Evolutionary conservation across 1,140 invertebrate species (phyloP).

Genomic region (Dendrolimus kikuchii): DNA sequence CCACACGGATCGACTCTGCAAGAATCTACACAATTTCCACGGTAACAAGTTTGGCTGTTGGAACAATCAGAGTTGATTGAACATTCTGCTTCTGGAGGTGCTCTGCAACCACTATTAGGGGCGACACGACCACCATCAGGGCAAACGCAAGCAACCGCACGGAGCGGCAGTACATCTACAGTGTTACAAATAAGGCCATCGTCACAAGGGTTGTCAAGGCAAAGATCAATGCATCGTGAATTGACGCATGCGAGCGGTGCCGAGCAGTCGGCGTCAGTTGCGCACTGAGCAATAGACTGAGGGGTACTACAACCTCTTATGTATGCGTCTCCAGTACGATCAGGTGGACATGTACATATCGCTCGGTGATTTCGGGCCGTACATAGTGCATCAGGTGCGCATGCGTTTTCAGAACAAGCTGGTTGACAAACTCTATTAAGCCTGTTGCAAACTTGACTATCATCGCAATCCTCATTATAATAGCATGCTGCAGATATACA

Average conservation of each 20-base stretch:
- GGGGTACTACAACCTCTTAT: conserved; percentile 76
- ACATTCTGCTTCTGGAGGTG: conserved; percentile 74
- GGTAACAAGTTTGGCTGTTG: conserved; percentile 80
- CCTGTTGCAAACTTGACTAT: conserved; percentile 88
- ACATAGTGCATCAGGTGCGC: conserved; percentile 83
- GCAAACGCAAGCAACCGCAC: conserved; percentile 87
- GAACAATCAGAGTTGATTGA: conserved; percentile 82
- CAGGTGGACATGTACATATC: conserved; percentile 82
- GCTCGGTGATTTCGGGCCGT: conserved; percentile 82
- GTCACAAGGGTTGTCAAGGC: conserved; percentile 79
- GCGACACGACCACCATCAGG: conserved; percentile 71
- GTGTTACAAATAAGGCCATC: conserved; percentile 84
- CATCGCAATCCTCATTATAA: conserved; percentile 91
- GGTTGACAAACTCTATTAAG: conserved; percentile 87
- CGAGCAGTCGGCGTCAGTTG: conserved; percentile 82
- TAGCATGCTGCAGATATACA: conserved; percentile 89
- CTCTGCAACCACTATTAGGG: conserved; percentile 75
- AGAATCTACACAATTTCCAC: conserved; percentile 84
- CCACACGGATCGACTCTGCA: conserved; percentile 86
- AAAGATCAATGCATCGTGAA: conserved; percentile 83
- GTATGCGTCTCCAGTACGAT: conserved; percentile 85
- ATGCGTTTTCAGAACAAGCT: conserved; percentile 85
- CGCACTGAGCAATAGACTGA: conserved; percentile 76
- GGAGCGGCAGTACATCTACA: conserved; percentile 82
- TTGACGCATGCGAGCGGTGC: conserved; percentile 84